A percentile compares a stretch with the other conserved stretches of the same genome.
Conservation (phyloP, 53 echinoderm and acorn worm genomes). For the Apostichopus leukothele region DNA sequence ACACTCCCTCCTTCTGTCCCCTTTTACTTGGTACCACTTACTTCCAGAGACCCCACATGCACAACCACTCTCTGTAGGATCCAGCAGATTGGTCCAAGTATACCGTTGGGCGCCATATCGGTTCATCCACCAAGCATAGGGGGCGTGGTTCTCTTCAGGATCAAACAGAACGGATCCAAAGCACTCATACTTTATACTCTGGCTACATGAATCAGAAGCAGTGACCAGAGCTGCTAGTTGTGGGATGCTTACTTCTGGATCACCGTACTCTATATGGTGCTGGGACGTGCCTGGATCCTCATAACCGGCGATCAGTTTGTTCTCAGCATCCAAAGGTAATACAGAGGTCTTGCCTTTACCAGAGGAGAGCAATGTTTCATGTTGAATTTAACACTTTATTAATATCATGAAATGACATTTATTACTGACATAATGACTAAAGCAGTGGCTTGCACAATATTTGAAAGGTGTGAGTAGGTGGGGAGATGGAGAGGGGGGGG, state of each 20-base stretch:
- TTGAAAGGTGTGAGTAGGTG: no score
- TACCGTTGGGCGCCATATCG: slow-evolving; percentile 38
- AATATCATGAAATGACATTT: no score
- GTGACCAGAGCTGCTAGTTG: slow-evolving; percentile 58
- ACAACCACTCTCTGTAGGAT: slow-evolving; percentile 27
- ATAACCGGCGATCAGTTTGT: slow-evolving; percentile 35
- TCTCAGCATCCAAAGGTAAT: neutral
- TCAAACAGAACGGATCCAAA: slow-evolving; percentile 52
- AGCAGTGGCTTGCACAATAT: no score
- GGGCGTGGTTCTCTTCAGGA: slow-evolving; percentile 36
- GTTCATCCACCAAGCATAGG: slow-evolving; percentile 65
- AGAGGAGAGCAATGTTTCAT: neutral
- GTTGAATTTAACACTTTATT: no score
- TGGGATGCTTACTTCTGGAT: slow-evolving; percentile 36
- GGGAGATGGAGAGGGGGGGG: no score
- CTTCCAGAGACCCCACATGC: slow-evolving; percentile 48
- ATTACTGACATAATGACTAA: no score
- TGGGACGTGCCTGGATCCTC: slow-evolving; percentile 50
- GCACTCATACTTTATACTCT: slow-evolving; percentile 59
- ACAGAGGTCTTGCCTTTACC: slow-evolving; percentile 3
- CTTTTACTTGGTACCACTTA: slow-evolving; percentile 4
- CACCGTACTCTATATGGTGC: slow-evolving; percentile 41
- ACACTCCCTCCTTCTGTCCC: no score
- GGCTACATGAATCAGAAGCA: slow-evolving; percentile 47
- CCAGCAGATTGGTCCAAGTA: slow-evolving; percentile 50